Base-by-base conservation (phyloP, 2,888 invertebrate genomes). In the Pedicia rivosa region DNA sequence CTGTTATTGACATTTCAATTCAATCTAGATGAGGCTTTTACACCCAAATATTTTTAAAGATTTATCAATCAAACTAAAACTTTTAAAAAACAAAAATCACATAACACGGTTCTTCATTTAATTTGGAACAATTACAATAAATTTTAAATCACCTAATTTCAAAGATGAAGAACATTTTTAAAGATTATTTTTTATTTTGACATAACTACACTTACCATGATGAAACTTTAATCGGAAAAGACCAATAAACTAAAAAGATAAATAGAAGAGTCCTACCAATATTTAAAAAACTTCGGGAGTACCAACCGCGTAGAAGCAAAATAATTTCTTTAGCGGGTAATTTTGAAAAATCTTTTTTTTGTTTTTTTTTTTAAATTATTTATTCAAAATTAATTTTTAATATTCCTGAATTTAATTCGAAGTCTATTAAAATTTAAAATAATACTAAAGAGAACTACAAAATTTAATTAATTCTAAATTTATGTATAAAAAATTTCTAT, bases 181-280 rank as follows among this genome's bases (percentile, higher is more conserved):
- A 10, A 37, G 34, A 40, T 42, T 28, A 36, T 28, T 12, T n/a
- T 15, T 13, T 37, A 39, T 35, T 37, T 42, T 34, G 35, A 28
- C 24, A 16, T 36, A 36, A 34, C 19, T 16, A 48, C 49, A 57
- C 58, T 51, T 49, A 59, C 58, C 58, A 59, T 59, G 50, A 50
- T 48, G 45, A 55, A 47, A 49, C 47, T 48, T 50, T 46, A 50
- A 55, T 48, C 58, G 57, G 58, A 57, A 57, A 57, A 54, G 56
- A 54, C 50, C 47, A 47, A 22, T 13, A 13, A 19, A 26, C 2
- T 10, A 10, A 22, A 22, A 12, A n/a, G 13, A 20, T n/a, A 19
- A 34, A 31, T 17, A 19, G 28, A 33, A 12, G 32, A 32, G n/a
- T n/a, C n/a, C n/a, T n/a, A n/a, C n/a, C n/a, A n/a, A n/a, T n/a